Percentiles rank a stretch among this genome's conserved stretches.
Conservation (phyloP, 2,113 vertebrate genomes). For the Triplophysa dalaica region DNA sequence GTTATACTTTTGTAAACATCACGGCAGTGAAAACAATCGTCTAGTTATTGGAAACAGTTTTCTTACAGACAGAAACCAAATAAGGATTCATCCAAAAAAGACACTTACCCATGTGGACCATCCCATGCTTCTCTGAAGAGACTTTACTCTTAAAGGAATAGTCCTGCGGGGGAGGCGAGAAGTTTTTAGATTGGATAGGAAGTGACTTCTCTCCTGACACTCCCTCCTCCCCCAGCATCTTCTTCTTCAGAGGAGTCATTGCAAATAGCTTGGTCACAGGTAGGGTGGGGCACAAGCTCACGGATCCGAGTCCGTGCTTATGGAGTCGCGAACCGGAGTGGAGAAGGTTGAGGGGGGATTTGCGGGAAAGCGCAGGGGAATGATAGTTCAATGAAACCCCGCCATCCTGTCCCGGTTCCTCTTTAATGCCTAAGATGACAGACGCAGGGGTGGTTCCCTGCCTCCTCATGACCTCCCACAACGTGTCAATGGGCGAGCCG, state of each 20-base stretch:
- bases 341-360: constrained; percentile 67
- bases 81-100: background rate
- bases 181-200: constrained; percentile 64
- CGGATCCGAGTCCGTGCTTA: constrained; percentile 73
- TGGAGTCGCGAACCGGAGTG: constrained; percentile 73
- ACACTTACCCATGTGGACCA: constrained; percentile 79
- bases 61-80: constrained; percentile 1
- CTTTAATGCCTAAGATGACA: constrained; percentile 79
- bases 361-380: constrained; percentile 67
- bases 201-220: constrained; percentile 58
- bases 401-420: constrained; percentile 61
- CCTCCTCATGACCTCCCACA: constrained; percentile 89
- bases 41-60: background rate
- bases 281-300: constrained; percentile 65
- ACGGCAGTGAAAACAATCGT: background rate
- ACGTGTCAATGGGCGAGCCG: constrained; percentile 91
- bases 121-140: constrained; percentile 79
- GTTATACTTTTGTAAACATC: background rate
- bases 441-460: constrained; percentile 62
- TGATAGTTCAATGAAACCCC: constrained; percentile 70
- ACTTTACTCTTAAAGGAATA: constrained; percentile 84
- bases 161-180: constrained; percentile 81
- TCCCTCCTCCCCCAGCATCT: constrained; percentile 75
- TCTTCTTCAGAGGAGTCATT: constrained; percentile 75
- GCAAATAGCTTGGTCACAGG: constrained; percentile 75